Evolutionary conservation across 2,888 invertebrate species (phyloP).

Genomic region (Netelia inedita): DNA sequence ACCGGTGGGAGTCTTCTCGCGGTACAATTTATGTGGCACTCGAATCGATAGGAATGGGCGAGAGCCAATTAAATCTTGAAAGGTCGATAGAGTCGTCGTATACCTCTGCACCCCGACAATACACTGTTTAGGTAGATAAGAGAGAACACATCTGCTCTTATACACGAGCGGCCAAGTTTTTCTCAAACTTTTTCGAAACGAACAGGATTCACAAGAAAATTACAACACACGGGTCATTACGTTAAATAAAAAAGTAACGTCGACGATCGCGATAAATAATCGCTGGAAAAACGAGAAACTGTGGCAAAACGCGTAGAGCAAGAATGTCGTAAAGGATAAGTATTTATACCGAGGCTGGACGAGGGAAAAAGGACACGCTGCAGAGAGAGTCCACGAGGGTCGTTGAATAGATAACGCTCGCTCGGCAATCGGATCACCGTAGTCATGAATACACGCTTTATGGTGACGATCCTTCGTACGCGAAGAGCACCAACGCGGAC

Average conservation of each 20-base stretch:
- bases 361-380: conserved; percentile 1
- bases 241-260: not conserved
- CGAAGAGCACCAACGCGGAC: conserved; percentile 25
- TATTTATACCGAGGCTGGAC: not conserved
- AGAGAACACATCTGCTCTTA: conserved; percentile 64
- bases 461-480: conserved; percentile 57
- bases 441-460: conserved; percentile 65
- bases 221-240: conserved; percentile 4
- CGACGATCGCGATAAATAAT: not conserved
- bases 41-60: conserved; percentile 74
- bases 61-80: conserved; percentile 73
- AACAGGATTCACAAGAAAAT: not conserved
- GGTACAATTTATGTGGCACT: conserved; percentile 79
- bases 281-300: conserved; percentile 19
- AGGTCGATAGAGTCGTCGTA: conserved; percentile 52
- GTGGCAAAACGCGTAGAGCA: conserved; percentile 29
- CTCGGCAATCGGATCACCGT: conserved; percentile 60
- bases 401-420: conserved; percentile 64
- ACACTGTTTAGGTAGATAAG: conserved; percentile 59
- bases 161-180: not conserved
- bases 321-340: conserved; percentile 45
- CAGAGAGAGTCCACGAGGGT: conserved; percentile 34
- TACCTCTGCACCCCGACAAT: conserved; percentile 46
- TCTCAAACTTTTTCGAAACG: not conserved
- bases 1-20: conserved; percentile 59